Evolutionary conservation across 2,113 vertebrate species (phyloP), one percentile per base, ranked within the genome.

Genomic region (Lanius collurio): DNA sequence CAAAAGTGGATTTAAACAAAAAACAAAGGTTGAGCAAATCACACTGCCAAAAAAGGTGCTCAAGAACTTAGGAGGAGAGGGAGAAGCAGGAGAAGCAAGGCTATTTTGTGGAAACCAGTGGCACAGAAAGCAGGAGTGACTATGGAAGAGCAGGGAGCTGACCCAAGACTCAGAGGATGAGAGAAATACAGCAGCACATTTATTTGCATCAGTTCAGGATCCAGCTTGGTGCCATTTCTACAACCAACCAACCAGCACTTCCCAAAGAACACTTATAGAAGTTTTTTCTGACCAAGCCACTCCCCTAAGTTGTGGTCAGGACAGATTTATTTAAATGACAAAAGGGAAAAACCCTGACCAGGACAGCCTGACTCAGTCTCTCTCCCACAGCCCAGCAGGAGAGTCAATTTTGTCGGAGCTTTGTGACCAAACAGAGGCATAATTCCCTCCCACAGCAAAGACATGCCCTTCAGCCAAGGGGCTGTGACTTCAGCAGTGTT

Each of bases 21-120:
- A 35, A 60, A 37, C 0, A 0, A 39, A 84, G 22, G 31, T 13
- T 62, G 35, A 65, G 30, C 33, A 89, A 71, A 41, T 55, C 39
- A 30, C 28, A 16, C 26, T 6, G 11, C 1, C 2, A 41, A 62
- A 37, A 69, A 69, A 41, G 20, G 35, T 20, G 4, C 24, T 63
- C 4, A 27, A 13, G 26, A 55, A 57, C 55, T 41, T 94, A 44
- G 33, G 27, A 91, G 42, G 28, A 55, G 30, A 55, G 19, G 14
- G 30, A 67, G 33, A 75, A 90, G 70, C 0, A 3, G 37, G 71
- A 60, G 8, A 1, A 56, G 28, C 31, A 47, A 55, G 24, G 28
- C 1, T 0, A 11, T 2, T 49, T 9, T 17, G 18, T 17, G 17
- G 37, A 89, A 69, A 41, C 6, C 1, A 1, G 10, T 0, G 2